Evolutionary conservation across 2,888 invertebrate species (phyloP).

Genomic region (Nomada flava): DNA sequence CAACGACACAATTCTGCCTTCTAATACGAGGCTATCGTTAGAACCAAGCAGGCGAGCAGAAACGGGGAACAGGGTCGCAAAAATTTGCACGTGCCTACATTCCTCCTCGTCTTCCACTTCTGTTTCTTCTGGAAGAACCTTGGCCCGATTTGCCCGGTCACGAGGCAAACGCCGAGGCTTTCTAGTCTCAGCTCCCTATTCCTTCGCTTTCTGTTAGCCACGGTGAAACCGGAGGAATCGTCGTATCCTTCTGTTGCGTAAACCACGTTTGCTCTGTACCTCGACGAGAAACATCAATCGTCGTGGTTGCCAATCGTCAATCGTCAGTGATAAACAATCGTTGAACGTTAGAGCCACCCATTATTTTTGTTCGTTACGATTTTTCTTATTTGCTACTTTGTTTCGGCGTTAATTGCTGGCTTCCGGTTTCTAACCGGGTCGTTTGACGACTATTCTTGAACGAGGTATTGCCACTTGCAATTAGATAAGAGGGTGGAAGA

Average conservation of each 20-base stretch:
- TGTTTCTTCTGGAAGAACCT: slow-evolving; percentile 62
- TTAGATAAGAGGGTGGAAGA: slow-evolving; percentile 3
- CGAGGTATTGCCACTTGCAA: slow-evolving; percentile 31
- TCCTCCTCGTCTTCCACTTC: slow-evolving; percentile 42
- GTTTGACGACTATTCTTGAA: slow-evolving; percentile 38
- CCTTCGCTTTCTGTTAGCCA: slow-evolving; percentile 38
- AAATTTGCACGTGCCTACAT: slow-evolving; percentile 70
- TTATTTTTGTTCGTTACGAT: slow-evolving; percentile 20
- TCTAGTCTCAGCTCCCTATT: slow-evolving; percentile 52
- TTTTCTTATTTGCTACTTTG: slow-evolving; percentile 36
- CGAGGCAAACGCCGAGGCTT: slow-evolving; percentile 48
- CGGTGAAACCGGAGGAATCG: slow-evolving; percentile 49
- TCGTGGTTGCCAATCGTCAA: neutral
- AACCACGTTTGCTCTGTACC: slow-evolving; percentile 21
- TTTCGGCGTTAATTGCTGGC: neutral
- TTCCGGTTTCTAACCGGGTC: slow-evolving; percentile 20
- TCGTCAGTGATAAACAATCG: too few relatives aligned
- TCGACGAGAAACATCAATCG: neutral
- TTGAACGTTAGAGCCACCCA: neutral
- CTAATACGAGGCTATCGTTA: neutral
- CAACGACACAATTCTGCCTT: neutral
- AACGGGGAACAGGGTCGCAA: slow-evolving; percentile 59
- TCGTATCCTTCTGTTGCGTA: slow-evolving; percentile 55
- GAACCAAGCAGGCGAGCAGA: neutral
- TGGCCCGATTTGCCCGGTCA: slow-evolving; percentile 68